Base-by-base conservation (phyloP, 1,140 invertebrate genomes). In the Solenopsis fugax region DNA sequence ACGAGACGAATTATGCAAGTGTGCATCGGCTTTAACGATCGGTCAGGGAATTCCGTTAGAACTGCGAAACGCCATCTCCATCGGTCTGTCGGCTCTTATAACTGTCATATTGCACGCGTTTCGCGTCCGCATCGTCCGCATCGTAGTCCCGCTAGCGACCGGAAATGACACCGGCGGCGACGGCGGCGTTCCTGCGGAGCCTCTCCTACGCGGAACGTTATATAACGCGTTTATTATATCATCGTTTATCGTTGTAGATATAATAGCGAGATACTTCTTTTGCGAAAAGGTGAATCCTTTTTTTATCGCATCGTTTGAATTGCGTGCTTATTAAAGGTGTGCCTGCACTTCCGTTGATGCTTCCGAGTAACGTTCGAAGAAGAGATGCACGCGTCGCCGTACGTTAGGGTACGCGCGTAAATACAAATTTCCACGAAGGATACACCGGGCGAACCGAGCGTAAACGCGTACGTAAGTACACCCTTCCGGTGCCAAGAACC, bases 51-150 rank as follows among this genome's bases (percentile, higher is more conserved):
- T 88, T 88, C 89, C 89, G 89, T 90, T 90, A 90, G 5, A 16
- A 29, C 12, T 12, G 76, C 52, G 58, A 65, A 86, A 90, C 78
- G 16, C 48, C 54, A 16, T 88, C 88, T 88, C 87, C 77, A 75
- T 77, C 41, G 73, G n/a, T 71, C 78, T 75, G 72, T 54, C 54
- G 45, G 21, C 48, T 56, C 37, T 88, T 88, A 75, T 90, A 91
- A 91, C 89, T 90, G 89, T 91, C 89, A 56, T 87, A 89, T 75
- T 50, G 72, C 78, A 91, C 77, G 87, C 87, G 78, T 82, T 62
- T 64, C 77, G 76, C 82, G 54, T 87, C 73, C 75, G 85, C 72
- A 89, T 84, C 54, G 72, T 84, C 56, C 85, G 85, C 78, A 37
- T 65, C 85, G 88, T 21, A 71, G 58, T 90, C 73, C 89, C 89